These are phyloP conservation scores for Cyanoramphus novaezelandiae DNA, from an alignment of 2,113 vertebrate genomes.

Conservation along the genomic window DNA sequence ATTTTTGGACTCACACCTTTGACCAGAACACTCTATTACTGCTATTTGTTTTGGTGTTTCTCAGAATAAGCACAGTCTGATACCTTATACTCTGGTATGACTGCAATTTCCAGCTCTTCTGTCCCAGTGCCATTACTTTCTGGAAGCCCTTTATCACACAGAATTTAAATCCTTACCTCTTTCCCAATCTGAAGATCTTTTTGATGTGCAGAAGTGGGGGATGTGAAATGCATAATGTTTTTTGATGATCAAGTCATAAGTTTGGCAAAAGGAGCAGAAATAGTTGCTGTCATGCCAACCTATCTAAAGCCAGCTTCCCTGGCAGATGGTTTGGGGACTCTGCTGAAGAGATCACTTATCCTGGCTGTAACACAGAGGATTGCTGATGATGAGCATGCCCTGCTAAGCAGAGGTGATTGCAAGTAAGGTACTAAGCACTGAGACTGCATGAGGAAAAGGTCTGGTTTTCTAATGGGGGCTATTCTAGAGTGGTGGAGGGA, in stretches of 20 bases:
- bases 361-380: background rate
- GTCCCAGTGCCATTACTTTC: background rate
- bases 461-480: background rate
- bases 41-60: background rate
- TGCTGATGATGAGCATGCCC: background rate
- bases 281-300: background rate
- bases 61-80: background rate
- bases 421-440: background rate
- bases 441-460: background rate
- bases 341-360: background rate
- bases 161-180: background rate
- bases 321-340: too few relatives aligned
- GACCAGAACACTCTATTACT: background rate
- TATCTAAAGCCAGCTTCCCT: background rate
- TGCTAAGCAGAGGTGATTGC: background rate
- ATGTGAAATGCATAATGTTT: background rate
- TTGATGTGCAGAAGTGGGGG: rapidly evolving
- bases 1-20: background rate
- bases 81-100: background rate
- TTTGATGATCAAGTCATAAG: background rate
- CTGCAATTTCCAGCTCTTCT: background rate
- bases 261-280: background rate
- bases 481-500: background rate
- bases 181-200: background rate
- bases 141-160: background rate